Evolutionary conservation across 2,113 vertebrate genomes (phyloP).

Genomic region (Delphinapterus leucas): DNA sequence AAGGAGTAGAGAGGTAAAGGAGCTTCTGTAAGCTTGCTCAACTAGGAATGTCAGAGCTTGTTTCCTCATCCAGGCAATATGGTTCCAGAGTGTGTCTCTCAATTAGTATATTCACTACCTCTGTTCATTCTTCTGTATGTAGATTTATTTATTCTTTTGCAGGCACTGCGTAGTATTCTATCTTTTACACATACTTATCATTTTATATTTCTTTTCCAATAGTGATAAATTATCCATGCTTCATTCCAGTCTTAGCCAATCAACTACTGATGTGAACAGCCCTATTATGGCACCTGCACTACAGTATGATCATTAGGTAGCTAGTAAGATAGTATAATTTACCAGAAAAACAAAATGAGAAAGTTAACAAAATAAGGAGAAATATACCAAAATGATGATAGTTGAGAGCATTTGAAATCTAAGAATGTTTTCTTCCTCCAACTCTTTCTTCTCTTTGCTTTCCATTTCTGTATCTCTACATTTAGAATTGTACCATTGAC

Average conservation of each 20-base stretch:
- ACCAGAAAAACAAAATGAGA: background rate
- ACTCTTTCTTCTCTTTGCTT: background rate
- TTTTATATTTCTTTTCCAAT: background rate
- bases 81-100: background rate
- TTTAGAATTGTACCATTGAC: background rate
- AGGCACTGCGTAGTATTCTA: background rate
- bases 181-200: background rate
- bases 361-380: background rate
- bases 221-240: background rate
- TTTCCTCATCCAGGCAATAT: background rate
- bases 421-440: background rate
- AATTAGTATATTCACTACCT: background rate
- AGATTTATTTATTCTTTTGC: background rate
- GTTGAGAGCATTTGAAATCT: background rate
- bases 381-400: background rate
- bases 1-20: background rate
- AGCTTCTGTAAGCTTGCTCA: background rate
- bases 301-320: background rate
- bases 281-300: background rate
- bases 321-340: background rate
- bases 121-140: background rate
- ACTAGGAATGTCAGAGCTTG: background rate
- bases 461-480: background rate
- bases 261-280: background rate
- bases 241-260: background rate